Base-by-base conservation (phyloP, 2,888 invertebrate species). In the Hyposoter dolosus region DNA sequence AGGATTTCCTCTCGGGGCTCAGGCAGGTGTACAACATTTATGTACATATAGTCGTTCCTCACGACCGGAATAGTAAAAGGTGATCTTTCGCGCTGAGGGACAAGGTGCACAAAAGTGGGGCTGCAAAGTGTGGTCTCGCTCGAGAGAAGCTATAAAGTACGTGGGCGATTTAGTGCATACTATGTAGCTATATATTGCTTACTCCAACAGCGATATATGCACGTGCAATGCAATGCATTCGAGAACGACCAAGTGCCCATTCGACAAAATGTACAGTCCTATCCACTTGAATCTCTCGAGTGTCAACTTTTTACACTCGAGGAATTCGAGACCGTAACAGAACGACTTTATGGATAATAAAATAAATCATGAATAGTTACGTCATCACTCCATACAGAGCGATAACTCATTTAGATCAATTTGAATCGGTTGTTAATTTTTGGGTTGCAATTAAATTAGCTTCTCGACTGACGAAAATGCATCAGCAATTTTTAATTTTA, bases 61-160 rank as follows among this genome's bases (percentile, higher is more conserved):
- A 82, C 69, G 78, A 85, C 45, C 47, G 60, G 75, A 50, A 82
- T 76, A 79, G 85, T 85, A 76, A 83, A 83, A 80, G 71, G 75
- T 65, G 40, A 32, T 65, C 53, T 80, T 50, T 78, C 53, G 63
- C 19, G 35, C 28, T 68, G 47, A 56, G 66, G 78, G 45, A 83
- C 71, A 86, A 84, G 77, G 81, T 84, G 80, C 68, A 81, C 74
- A 71, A 76, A 76, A 66, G 65, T 63, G 65, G 56, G n/a, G 47
- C 76, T 81, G 80, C 74, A 74, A 81, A 86, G 80, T 81, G 86
- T 75, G 76, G 83, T 76, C 80, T 56, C 80, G 85, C 47, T 80
- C 72, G 80, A 83, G 83, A 66, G 68, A 68, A 68, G 80, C 76
- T 77, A 86, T 86, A 83, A 86, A 86, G 60, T 81, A 86, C 66